phyloP scores from a whole-genome alignment of 2,113 vertebrate species.

The Shinisaurus crocodilurus region DNA sequence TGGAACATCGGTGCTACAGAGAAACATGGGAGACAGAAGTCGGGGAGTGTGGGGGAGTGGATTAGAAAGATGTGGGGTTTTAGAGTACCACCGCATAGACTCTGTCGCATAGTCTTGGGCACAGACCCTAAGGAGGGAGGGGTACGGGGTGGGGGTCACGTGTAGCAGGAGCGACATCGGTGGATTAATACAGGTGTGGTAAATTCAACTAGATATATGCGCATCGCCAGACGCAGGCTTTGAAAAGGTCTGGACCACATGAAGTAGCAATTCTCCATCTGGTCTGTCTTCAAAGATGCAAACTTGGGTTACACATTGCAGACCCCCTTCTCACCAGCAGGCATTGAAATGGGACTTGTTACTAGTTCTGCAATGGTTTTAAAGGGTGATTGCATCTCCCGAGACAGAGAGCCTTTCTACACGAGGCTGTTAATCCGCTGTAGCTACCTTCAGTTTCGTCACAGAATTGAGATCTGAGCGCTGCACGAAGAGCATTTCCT shows the following conservation, averaged over 20 bases:
- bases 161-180: background rate
- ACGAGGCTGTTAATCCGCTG: too few species aligned
- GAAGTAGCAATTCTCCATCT: background rate
- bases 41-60: too few species aligned
- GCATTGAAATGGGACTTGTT: background rate
- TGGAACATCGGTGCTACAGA: background rate
- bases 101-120: too few species aligned
- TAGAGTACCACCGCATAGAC: too few species aligned
- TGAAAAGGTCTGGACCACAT: background rate
- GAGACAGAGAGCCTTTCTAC: too few species aligned
- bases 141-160: background rate
- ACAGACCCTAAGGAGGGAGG: background rate
- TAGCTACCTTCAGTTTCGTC: too few species aligned
- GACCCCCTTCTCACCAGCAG: too few species aligned
- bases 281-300: background rate
- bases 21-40: background rate
- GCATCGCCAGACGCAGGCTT: background rate
- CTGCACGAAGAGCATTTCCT: too few species aligned
- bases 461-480: too few species aligned
- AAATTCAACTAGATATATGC: background rate
- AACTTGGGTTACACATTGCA: background rate
- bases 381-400: background rate
- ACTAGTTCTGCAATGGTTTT: background rate
- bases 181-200: background rate
- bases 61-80: too few species aligned